Evolutionary conservation across 2,797 vertebrate genomes (phyloP).

Genomic region (Clamator glandarius): DNA sequence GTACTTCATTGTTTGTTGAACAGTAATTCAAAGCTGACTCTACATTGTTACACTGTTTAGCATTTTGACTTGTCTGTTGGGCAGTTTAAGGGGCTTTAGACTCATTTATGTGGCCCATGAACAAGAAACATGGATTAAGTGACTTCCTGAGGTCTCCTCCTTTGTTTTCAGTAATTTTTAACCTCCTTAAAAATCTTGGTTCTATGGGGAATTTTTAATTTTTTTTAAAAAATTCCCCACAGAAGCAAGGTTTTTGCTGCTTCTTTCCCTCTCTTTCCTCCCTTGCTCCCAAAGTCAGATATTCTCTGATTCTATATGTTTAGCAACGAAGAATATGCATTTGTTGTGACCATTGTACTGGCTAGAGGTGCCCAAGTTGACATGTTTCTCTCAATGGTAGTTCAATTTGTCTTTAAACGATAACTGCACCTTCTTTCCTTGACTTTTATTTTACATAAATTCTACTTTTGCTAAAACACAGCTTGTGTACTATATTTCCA

Average conservation of each 20-base stretch:
- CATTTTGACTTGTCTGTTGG: background rate
- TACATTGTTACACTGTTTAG: background rate
- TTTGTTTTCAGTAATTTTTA: background rate
- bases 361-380: background rate
- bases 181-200: background rate
- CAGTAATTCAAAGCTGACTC: background rate
- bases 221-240: background rate
- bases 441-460: background rate
- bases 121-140: background rate
- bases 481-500: background rate
- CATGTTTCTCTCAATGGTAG: background rate
- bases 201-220: too few species aligned
- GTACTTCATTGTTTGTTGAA: background rate
- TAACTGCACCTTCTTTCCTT: background rate
- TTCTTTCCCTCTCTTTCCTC: background rate
- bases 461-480: background rate
- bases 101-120: background rate
- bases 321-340: background rate
- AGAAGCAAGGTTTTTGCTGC: background rate
- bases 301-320: too few species aligned
- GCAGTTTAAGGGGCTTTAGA: background rate
- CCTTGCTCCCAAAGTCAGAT: rapidly evolving
- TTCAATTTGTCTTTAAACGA: background rate
- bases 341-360: background rate
- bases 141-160: background rate